Evolutionary conservation across 2,888 invertebrate species (phyloP).

Genomic region (Drosophila histrio): DNA sequence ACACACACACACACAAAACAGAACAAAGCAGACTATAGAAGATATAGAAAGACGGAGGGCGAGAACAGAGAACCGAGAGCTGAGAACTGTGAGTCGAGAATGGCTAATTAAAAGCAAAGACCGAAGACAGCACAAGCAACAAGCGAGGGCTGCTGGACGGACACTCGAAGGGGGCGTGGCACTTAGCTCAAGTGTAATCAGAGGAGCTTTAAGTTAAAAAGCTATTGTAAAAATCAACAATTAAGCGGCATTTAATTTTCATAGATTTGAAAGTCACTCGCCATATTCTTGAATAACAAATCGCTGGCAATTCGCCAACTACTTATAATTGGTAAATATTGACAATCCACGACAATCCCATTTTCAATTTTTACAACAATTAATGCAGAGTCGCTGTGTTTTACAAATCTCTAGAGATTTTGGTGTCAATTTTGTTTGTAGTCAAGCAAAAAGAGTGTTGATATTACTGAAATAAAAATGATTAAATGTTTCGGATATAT

Average conservation of each 20-base stretch:
- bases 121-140: slow-evolving; percentile 36
- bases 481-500: too few species aligned
- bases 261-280: neutral
- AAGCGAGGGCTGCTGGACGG: neutral
- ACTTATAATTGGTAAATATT: neutral
- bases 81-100: neutral
- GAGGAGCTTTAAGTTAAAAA: slow-evolving; percentile 53
- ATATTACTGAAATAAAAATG: too few species aligned
- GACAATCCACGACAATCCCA: too few species aligned
- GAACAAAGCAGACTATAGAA: slow-evolving; percentile 1
- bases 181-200: slow-evolving; percentile 62
- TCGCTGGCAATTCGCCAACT: neutral
- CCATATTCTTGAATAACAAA: neutral
- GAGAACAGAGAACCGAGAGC: neutral
- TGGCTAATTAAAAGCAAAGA: slow-evolving; percentile 75
- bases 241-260: slow-evolving; percentile 6
- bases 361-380: too few species aligned
- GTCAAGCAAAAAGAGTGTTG: too few species aligned
- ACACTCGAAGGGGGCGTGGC: slow-evolving; percentile 28
- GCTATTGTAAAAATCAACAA: slow-evolving; percentile 15
- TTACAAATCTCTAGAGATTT: too few species aligned
- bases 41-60: slow-evolving; percentile 1
- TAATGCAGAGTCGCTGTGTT: too few species aligned
- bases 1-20: slow-evolving; percentile 5
- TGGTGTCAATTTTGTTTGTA: too few species aligned